These are phyloP conservation scores for Telenomus remus DNA, from an alignment of 1,140 invertebrate species.

Conservation along the genomic window DNA sequence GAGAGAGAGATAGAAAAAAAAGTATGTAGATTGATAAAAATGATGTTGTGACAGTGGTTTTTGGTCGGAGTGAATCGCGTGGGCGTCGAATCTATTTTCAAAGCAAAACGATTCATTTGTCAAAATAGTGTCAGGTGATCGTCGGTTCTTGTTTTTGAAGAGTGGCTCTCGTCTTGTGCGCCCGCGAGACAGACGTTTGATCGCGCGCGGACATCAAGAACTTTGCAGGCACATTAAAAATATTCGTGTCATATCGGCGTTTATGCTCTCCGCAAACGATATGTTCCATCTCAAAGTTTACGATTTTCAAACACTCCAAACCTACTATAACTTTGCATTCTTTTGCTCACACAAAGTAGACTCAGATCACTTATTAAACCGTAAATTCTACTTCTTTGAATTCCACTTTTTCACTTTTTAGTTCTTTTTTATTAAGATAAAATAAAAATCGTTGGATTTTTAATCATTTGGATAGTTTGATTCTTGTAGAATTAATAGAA, in stretches of 20 bases:
- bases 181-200: constrained; percentile 51
- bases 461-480: too few species aligned
- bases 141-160: constrained; percentile 55
- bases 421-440: too few species aligned
- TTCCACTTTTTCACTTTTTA: too few species aligned
- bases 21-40: constrained; percentile 29
- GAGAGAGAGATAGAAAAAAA: constrained; percentile 10
- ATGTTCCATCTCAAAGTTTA: background rate
- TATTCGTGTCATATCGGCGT: constrained; percentile 46
- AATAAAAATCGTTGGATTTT: too few species aligned
- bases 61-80: constrained; percentile 28
- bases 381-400: too few species aligned
- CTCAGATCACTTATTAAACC: too few species aligned
- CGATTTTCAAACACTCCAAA: background rate
- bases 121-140: constrained; percentile 59
- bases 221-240: constrained; percentile 49
- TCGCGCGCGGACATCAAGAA: constrained; percentile 51
- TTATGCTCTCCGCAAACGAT: constrained; percentile 15
- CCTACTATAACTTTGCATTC: too few species aligned
- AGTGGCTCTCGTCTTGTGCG: constrained; percentile 52
- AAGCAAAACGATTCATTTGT: constrained; percentile 57
- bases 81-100: constrained; percentile 48
- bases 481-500: too few species aligned
- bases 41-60: constrained; percentile 42
- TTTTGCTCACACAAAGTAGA: too few species aligned